Base-by-base conservation (phyloP, 2,113 vertebrate genomes). In the Takifugu flavidus region DNA sequence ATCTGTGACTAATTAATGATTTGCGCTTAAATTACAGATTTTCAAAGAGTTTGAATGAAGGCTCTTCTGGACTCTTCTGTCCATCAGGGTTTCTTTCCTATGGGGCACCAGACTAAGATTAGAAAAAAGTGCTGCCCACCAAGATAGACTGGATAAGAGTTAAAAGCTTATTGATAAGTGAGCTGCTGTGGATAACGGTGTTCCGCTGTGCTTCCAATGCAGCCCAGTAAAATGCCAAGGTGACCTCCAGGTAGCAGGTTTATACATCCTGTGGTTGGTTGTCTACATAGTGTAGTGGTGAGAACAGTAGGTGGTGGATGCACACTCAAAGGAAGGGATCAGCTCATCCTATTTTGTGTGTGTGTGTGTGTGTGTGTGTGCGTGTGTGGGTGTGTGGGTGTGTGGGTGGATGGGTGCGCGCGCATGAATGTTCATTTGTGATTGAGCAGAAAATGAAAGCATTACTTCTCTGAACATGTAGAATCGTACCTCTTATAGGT, bases 161-260 rank as follows among this genome's bases (percentile, higher is more conserved):
- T 25, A 61, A 77, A 46, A 59, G 47, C 46, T 70, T 70, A 65
- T 64, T 53, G 60, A 72, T 64, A 39, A 61, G 55, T 56, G 42
- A 75, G 77, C 66, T 68, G 62, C 20, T 44, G 52, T 68, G 65
- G 70, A 49, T 50, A 27, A 76, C 4, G 49, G 73, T 57, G 62
- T 66, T 74, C 77, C 64, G 76, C 62, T 76, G 57, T 61, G 72
- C 65, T 70, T 80, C 57, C 78, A 75, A 59, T 72, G 74, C 55
- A 62, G 69, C 73, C 63, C 62, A 72, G 74, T 83, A 81, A 88
- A 87, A 85, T 82, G 62, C 72, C 78, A 88, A 88, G 83, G 84
- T 89, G 87, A 90, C 86, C 86, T 85, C 79, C 82, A 82, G 84
- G 84, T 65, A 76, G 79, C 77, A 82, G 74, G 75, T 77, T 72